Conservation (phyloP, 2,113 vertebrate genomes). For the Stigmatopora argus region DNA sequence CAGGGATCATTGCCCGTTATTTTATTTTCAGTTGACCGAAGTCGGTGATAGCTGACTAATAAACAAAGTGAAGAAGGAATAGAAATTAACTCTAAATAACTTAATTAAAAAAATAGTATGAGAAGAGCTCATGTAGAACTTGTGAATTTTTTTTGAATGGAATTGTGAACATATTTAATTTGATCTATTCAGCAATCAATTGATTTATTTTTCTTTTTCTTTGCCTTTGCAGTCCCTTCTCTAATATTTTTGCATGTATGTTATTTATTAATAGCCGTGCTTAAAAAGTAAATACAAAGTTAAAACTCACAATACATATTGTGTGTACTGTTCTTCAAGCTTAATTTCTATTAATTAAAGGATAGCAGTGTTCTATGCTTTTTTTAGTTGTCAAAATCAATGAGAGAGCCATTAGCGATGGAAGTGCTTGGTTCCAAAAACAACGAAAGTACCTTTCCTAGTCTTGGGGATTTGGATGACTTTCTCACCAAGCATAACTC, state of each 20-base stretch:
- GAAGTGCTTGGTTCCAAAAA: slow-evolving; percentile 61
- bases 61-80: not conserved
- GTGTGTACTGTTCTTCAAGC: not conserved
- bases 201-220: no score
- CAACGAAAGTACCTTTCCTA: slow-evolving; percentile 86
- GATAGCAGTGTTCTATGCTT: not conserved
- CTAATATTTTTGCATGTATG: no score
- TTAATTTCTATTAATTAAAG: not conserved
- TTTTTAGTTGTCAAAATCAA: slow-evolving; percentile 40
- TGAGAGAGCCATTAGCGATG: slow-evolving; percentile 65
- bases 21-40: no score
- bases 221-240: no score
- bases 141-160: not conserved
- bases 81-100: not conserved
- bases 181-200: no score
- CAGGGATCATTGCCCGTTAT: no score
- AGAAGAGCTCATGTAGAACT: not conserved
- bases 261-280: no score
- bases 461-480: slow-evolving; percentile 80
- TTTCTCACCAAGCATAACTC: slow-evolving; percentile 91
- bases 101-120: no score
- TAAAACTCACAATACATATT: not conserved
- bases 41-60: not conserved
- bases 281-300: not conserved
- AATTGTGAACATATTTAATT: no score